Percentiles rank a stretch among this genome's conserved stretches.
phyloP scores from a whole-genome alignment of 2,113 vertebrate species.

The Regulus satrapa region DNA sequence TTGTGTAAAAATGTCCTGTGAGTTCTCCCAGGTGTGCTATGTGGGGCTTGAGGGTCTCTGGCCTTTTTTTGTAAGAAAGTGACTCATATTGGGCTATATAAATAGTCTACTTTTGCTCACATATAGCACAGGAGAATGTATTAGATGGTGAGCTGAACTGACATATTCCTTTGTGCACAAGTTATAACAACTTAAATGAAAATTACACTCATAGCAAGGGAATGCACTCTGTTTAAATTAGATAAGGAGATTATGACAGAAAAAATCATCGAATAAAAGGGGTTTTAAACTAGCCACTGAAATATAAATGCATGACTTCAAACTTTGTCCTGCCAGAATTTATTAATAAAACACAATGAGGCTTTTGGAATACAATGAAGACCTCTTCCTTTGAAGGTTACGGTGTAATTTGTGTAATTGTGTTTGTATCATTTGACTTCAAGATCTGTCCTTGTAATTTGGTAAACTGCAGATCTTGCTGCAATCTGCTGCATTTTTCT shows the following conservation, averaged over 20 bases:
- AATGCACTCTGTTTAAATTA: slow-evolving; percentile 38
- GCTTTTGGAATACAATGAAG: slow-evolving; percentile 22
- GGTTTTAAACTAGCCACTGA: slow-evolving; percentile 18
- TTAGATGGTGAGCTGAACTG: background rate
- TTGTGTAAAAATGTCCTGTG: background rate
- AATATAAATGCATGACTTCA: slow-evolving; percentile 34
- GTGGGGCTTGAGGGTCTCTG: background rate
- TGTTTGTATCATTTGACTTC: slow-evolving; percentile 47
- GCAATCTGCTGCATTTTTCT: slow-evolving; percentile 6
- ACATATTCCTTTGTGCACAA: background rate
- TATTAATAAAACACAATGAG: slow-evolving; percentile 16
- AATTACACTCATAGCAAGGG: background rate
- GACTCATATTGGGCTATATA: background rate
- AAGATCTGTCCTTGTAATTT: slow-evolving; percentile 26
- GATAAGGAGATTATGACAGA: slow-evolving; percentile 17
- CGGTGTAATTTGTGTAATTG: slow-evolving; percentile 50
- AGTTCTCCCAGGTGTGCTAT: background rate
- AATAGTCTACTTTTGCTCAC: background rate
- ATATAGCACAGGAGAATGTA: background rate
- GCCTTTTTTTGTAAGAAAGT: background rate
- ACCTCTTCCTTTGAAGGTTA: slow-evolving; percentile 42
- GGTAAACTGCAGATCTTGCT: slow-evolving; percentile 43
- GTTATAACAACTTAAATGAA: slow-evolving; percentile 31
- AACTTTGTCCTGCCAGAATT: slow-evolving; percentile 35
- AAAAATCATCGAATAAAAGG: slow-evolving; percentile 17